Conservation (phyloP, 2,797 vertebrate genomes). For the Xiphorhynchus erythropygius region DNA sequence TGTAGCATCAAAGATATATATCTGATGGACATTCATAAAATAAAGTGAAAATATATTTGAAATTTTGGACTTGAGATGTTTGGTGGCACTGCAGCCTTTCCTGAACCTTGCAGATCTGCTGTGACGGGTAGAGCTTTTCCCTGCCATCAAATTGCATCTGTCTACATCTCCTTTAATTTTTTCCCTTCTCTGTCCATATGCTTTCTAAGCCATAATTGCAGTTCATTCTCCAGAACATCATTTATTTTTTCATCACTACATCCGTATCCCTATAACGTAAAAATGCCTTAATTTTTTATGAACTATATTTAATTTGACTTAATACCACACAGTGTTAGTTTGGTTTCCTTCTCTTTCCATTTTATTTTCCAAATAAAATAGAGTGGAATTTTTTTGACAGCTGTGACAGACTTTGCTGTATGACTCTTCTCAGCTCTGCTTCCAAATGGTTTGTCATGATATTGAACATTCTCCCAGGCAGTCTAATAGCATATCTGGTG, state of each 20-base stretch:
- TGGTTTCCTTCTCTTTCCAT: not conserved
- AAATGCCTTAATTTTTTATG: slow-evolving; percentile 73
- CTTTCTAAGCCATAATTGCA: slow-evolving; percentile 47
- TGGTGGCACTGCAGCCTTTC: not conserved
- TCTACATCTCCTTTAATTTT: not conserved
- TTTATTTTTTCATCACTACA: slow-evolving; percentile 28
- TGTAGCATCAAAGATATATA: slow-evolving; percentile 54
- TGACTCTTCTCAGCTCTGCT: slow-evolving; percentile 1
- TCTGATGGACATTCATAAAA: slow-evolving; percentile 61
- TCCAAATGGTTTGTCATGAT: slow-evolving; percentile 43
- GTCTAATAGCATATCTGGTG: not conserved
- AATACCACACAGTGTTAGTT: slow-evolving; percentile 19
- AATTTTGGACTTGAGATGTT: slow-evolving; percentile 2
- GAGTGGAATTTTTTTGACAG: slow-evolving; percentile 27
- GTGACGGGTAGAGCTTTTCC: not conserved
- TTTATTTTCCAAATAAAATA: slow-evolving; percentile 58
- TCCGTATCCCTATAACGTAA: slow-evolving; percentile 32
- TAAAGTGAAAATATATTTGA: slow-evolving; percentile 64
- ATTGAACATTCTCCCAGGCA: not conserved
- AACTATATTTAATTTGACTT: slow-evolving; percentile 53
- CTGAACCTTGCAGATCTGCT: not conserved
- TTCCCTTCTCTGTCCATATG: not conserved
- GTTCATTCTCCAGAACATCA: not conserved
- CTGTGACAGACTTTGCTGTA: slow-evolving; percentile 36
- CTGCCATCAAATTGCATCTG: not conserved